Evolutionary conservation across 2,888 invertebrate genomes (phyloP).

Genomic region (Synergus gifuensis): DNA sequence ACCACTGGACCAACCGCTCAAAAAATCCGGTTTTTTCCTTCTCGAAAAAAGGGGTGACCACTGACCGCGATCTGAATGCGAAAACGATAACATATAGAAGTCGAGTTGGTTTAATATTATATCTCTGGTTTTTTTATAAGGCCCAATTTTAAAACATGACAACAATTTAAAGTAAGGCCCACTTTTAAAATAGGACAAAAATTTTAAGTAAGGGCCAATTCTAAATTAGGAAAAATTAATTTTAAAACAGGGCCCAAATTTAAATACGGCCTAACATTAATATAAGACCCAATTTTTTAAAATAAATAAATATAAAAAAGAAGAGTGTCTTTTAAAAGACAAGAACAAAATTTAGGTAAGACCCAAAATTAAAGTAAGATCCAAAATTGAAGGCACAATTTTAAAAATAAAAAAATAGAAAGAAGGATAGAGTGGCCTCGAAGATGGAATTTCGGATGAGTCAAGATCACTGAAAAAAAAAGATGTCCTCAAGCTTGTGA

Average conservation of each 20-base stretch:
- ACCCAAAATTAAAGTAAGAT: background rate
- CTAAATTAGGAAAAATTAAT: too few relatives aligned
- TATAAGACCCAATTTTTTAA: too few relatives aligned
- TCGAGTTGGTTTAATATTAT: background rate
- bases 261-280: too few relatives aligned
- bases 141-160: too few relatives aligned
- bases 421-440: background rate
- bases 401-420: background rate
- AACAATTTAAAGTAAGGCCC: too few relatives aligned
- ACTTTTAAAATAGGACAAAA: too few relatives aligned
- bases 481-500: conserved; percentile 9
- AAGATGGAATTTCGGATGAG: background rate
- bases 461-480: conserved; percentile 43
- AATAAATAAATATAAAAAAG: too few relatives aligned
- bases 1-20: conserved; percentile 62
- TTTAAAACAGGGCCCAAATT: too few relatives aligned
- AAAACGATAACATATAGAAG: background rate
- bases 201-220: too few relatives aligned
- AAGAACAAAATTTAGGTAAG: background rate
- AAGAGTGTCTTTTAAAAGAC: too few relatives aligned
- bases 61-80: conserved; percentile 46
- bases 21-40: conserved; percentile 69
- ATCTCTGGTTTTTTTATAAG: too few relatives aligned
- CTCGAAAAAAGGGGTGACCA: conserved; percentile 50
- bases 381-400: background rate